These are phyloP conservation scores for Geodia barretti DNA, from an alignment of 37 sponge, comb jelly and placozoan species.

Conservation along the genomic window DNA sequence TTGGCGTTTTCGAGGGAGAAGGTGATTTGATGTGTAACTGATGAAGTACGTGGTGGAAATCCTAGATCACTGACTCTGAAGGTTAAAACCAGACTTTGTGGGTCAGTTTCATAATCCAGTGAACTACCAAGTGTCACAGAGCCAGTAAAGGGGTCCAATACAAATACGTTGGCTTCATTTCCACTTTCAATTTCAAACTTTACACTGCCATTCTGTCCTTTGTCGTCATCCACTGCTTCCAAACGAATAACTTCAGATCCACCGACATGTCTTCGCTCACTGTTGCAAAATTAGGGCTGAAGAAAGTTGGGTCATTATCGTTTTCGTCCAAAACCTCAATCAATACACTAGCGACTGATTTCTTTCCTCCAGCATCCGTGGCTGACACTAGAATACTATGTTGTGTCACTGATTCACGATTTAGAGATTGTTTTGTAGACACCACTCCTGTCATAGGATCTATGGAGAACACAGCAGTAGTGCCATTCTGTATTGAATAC, in stretches of 20 bases:
- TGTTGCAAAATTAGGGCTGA: not conserved
- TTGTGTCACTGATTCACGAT: conserved; percentile 35
- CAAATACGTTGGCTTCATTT: conserved; percentile 48
- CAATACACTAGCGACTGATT: conserved; percentile 21
- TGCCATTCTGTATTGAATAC: conserved; percentile 29
- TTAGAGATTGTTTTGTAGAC: conserved; percentile 13
- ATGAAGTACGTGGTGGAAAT: conserved; percentile 7
- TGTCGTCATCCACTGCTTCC: conserved; percentile 43
- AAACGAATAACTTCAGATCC: conserved; percentile 8
- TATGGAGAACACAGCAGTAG: conserved; percentile 27
- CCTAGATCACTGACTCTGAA: conserved; percentile 44
- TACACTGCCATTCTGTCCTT: conserved; percentile 38
- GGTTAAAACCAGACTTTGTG: not conserved
- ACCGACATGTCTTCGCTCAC: conserved; percentile 17
- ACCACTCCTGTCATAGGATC: conserved; percentile 41
- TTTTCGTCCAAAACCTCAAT: conserved; percentile 57
- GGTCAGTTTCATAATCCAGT: conserved; percentile 51
- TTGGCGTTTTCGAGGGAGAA: conserved; percentile 39
- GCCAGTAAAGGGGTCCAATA: conserved; percentile 52
- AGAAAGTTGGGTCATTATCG: conserved; percentile 47
- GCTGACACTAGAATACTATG: conserved; percentile 53
- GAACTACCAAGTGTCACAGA: conserved; percentile 23
- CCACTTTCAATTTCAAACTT: conserved; percentile 42
- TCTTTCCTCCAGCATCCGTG: conserved; percentile 12
- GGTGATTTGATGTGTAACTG: not conserved